phyloP scores from a whole-genome alignment of 1,140 invertebrate genomes.

The Saccostrea cuccullata region DNA sequence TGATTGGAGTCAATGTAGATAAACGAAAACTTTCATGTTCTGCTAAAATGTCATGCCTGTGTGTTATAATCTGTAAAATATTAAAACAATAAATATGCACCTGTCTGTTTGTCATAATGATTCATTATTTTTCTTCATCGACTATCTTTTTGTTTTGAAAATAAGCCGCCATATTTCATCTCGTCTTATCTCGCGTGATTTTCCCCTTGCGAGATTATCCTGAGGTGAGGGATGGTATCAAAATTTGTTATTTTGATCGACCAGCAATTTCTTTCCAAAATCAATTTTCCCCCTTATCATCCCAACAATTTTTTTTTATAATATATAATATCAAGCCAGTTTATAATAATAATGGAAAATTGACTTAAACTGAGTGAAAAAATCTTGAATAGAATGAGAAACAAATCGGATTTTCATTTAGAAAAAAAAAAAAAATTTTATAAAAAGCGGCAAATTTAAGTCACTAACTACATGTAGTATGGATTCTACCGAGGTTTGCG shows the following conservation, averaged over 20 bases:
- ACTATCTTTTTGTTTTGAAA: slow-evolving; percentile 14
- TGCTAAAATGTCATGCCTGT: neutral
- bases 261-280: too few species aligned
- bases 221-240: slow-evolving; percentile 1
- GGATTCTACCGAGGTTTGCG: too few species aligned
- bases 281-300: too few species aligned
- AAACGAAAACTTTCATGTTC: neutral
- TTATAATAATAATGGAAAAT: too few species aligned
- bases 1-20: neutral
- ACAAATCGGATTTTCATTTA: too few species aligned
- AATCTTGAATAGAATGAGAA: too few species aligned
- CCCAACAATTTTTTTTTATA: too few species aligned
- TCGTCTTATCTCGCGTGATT: slow-evolving; percentile 5
- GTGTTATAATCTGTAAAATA: neutral
- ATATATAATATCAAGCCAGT: too few species aligned
- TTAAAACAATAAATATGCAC: neutral
- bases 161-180: slow-evolving; percentile 10
- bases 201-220: neutral
- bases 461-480: too few species aligned
- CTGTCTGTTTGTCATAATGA: slow-evolving; percentile 5
- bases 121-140: neutral
- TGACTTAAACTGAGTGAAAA: too few species aligned
- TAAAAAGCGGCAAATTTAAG: too few species aligned
- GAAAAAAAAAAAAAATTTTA: too few species aligned
- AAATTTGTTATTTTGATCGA: neutral